Evolutionary conservation across 2,797 vertebrate species (phyloP).

Genomic region (Cebuella pygmaea): DNA sequence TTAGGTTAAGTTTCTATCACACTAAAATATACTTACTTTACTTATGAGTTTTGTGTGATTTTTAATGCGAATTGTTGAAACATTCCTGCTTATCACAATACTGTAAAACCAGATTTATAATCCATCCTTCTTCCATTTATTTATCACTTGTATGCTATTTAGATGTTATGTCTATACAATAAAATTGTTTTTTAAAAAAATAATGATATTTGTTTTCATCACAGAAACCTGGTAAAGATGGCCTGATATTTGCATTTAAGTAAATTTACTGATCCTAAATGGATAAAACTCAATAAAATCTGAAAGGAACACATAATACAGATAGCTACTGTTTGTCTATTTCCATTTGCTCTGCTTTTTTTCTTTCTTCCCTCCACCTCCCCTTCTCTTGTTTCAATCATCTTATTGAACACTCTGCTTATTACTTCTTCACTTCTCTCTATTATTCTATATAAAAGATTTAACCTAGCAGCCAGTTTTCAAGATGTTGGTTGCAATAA

Average conservation of each 20-base stretch:
- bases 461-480: background rate
- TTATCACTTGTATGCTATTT: background rate
- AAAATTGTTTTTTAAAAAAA: background rate
- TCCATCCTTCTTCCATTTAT: background rate
- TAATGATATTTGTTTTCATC: background rate
- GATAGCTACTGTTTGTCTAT: background rate
- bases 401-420: background rate
- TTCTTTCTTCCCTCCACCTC: background rate
- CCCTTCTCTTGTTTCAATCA: background rate
- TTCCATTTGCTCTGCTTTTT: background rate
- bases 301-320: background rate
- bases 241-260: background rate
- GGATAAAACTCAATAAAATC: background rate
- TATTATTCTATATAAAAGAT: background rate
- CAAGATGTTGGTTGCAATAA: background rate
- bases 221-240: background rate
- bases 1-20: background rate
- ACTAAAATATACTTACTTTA: background rate
- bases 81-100: background rate
- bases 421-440: background rate
- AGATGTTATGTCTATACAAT: background rate
- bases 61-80: background rate
- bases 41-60: background rate
- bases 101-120: background rate
- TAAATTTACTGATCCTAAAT: background rate